Conservation (phyloP, 2,888 invertebrate species). For the Subacronicta megacephala region DNA sequence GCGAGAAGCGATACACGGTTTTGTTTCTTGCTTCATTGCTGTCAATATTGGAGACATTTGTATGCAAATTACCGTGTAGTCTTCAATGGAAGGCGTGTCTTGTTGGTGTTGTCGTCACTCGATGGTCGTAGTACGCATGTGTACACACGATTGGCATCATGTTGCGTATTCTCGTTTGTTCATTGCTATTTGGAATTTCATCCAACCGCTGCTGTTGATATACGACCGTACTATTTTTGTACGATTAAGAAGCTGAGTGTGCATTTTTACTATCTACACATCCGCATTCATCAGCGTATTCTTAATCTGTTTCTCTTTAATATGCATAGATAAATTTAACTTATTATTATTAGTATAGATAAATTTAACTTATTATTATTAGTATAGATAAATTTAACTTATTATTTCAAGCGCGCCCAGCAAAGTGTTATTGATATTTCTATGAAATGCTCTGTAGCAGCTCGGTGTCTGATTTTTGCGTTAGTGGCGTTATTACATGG, state of each 20-base stretch:
- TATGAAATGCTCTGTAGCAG: too few species aligned
- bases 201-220: constrained; percentile 62
- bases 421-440: too few species aligned
- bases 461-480: too few species aligned
- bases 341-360: too few species aligned
- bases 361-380: too few species aligned
- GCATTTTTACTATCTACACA: constrained; percentile 11
- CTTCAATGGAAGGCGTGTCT: constrained; percentile 73
- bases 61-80: constrained; percentile 57
- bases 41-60: constrained; percentile 44
- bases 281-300: constrained; percentile 19
- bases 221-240: constrained; percentile 54
- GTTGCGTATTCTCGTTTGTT: constrained; percentile 66
- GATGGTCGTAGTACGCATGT: constrained; percentile 40
- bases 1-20: constrained; percentile 46
- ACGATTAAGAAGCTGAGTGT: constrained; percentile 41
- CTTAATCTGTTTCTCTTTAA: background rate
- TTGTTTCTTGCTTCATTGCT: constrained; percentile 69
- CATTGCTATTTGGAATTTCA: constrained; percentile 69
- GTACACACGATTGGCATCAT: constrained; percentile 65
- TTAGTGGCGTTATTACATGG: too few species aligned
- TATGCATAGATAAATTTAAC: too few species aligned
- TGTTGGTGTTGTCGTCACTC: constrained; percentile 56
- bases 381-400: too few species aligned
- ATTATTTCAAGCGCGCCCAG: too few species aligned